These are phyloP conservation scores for Lochmaea crataegi DNA, from an alignment of 2,888 invertebrate species.

Conservation along the genomic window DNA sequence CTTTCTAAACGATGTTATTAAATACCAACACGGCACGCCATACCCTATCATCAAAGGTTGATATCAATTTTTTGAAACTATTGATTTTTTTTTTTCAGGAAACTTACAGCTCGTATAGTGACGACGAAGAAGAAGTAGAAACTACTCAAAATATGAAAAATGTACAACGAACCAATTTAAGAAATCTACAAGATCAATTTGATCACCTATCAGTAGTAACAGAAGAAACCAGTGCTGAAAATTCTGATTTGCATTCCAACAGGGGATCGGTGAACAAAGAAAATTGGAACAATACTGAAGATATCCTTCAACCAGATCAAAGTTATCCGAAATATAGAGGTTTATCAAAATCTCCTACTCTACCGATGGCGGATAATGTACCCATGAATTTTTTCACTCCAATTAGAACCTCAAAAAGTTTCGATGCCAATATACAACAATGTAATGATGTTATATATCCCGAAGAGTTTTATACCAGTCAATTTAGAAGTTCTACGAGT, in stretches of 20 bases:
- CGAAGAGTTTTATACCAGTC: conserved; percentile 39
- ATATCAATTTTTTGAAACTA: neutral
- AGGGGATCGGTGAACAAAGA: conserved; percentile 52
- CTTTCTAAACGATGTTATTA: too few species aligned
- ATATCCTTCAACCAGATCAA: conserved; percentile 62
- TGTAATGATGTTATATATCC: conserved; percentile 43
- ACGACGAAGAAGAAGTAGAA: conserved; percentile 63
- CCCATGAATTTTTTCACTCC: conserved; percentile 54
- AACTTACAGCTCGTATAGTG: conserved; percentile 60
- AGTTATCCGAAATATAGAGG: conserved; percentile 60
- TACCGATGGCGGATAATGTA: conserved; percentile 44
- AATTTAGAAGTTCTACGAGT: conserved; percentile 30
- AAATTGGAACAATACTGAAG: conserved; percentile 52
- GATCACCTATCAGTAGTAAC: conserved; percentile 83
- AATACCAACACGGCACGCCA: too few species aligned
- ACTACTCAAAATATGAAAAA: conserved; percentile 64
- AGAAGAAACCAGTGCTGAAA: conserved; percentile 72
- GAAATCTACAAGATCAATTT: conserved; percentile 71
- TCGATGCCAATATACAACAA: conserved; percentile 52
- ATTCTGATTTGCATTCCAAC: conserved; percentile 61
- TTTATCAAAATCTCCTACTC: conserved; percentile 52
- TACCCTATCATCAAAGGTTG: neutral
- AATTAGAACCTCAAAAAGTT: conserved; percentile 58
- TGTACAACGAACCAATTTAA: conserved; percentile 65
- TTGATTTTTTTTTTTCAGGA: conserved; percentile 52